phyloP scores from a whole-genome alignment of 1,140 invertebrate genomes.

The Homalodisca vitripennis region DNA sequence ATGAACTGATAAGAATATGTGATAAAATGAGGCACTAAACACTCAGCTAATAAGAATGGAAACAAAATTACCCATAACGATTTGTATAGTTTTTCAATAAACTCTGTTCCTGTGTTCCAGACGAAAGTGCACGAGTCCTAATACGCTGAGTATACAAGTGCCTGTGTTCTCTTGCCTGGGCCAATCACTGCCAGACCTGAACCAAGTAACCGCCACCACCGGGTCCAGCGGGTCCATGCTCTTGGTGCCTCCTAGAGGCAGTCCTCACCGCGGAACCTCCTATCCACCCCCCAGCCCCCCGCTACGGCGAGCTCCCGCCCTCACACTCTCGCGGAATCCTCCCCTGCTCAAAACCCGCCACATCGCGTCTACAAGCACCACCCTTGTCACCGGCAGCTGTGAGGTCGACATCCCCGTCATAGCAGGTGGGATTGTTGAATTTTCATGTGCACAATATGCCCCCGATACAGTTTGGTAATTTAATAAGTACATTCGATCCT shows the following conservation, averaged over 20 bases:
- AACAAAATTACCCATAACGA: too few species aligned
- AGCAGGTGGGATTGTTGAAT: conserved; percentile 43
- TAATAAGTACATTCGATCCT: background rate
- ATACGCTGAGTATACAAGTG: conserved; percentile 73
- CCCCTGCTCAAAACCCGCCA: conserved; percentile 69
- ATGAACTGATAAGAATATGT: too few species aligned
- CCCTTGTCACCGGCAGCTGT: conserved; percentile 41
- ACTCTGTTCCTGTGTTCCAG: too few species aligned
- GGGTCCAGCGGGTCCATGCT: conserved; percentile 51
- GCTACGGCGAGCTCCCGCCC: conserved; percentile 63
- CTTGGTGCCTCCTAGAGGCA: conserved; percentile 51
- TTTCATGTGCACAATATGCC: too few species aligned
- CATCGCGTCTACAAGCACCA: conserved; percentile 36
- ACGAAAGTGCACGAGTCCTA: conserved; percentile 56
- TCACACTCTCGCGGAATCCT: conserved; percentile 70
- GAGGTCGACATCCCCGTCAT: conserved; percentile 51
- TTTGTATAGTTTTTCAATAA: too few species aligned
- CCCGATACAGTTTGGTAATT: too few species aligned
- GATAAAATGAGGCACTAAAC: too few species aligned
- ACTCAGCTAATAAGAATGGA: too few species aligned
- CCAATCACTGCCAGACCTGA: conserved; percentile 72
- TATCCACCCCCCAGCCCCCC: conserved; percentile 76
- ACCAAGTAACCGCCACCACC: conserved; percentile 52
- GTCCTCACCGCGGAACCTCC: conserved; percentile 62
- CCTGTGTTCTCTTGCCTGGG: conserved; percentile 60